These are phyloP conservation scores for Tetramorium simillimum DNA, from an alignment of 1,140 invertebrate genomes.

Conservation along the genomic window DNA sequence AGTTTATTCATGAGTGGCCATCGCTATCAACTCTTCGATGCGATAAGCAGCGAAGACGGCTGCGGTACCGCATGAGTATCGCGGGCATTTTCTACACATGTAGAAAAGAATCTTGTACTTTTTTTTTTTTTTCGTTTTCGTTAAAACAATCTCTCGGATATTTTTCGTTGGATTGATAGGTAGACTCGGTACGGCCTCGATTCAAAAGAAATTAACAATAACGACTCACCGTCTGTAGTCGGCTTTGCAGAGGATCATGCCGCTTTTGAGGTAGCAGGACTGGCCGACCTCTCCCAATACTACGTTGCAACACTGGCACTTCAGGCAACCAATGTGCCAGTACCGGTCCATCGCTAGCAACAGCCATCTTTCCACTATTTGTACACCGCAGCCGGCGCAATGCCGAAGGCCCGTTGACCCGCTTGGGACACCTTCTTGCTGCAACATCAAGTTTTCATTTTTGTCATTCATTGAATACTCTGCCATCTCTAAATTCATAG, in stretches of 20 bases:
- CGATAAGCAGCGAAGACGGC: constrained; percentile 25
- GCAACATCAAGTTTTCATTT: constrained; percentile 82
- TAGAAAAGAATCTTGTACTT: neutral
- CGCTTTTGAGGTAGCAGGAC: constrained; percentile 95
- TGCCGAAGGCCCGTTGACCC: constrained; percentile 81
- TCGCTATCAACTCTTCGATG: constrained; percentile 34
- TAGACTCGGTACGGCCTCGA: neutral
- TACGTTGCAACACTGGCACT: constrained; percentile 95
- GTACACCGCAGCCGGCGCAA: constrained; percentile 88
- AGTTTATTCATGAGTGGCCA: constrained; percentile 35
- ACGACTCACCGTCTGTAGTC: constrained; percentile 95
- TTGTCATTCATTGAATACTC: neutral
- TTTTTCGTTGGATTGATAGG: neutral
- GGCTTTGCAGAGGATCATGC: constrained; percentile 97
- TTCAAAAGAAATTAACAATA: neutral
- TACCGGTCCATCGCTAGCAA: constrained; percentile 95
- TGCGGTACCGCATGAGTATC: neutral
- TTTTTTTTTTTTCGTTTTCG: neutral
- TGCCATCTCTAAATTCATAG: neutral
- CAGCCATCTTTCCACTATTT: constrained; percentile 95
- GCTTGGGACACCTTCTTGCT: constrained; percentile 84
- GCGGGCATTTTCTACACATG: neutral
- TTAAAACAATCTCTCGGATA: neutral
- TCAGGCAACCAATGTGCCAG: constrained; percentile 97
- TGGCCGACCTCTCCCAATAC: constrained; percentile 94